Percentiles rank a stretch among this genome's conserved stretches.
Conservation (phyloP, 2,888 invertebrate species). For the Xylota segnis region DNA sequence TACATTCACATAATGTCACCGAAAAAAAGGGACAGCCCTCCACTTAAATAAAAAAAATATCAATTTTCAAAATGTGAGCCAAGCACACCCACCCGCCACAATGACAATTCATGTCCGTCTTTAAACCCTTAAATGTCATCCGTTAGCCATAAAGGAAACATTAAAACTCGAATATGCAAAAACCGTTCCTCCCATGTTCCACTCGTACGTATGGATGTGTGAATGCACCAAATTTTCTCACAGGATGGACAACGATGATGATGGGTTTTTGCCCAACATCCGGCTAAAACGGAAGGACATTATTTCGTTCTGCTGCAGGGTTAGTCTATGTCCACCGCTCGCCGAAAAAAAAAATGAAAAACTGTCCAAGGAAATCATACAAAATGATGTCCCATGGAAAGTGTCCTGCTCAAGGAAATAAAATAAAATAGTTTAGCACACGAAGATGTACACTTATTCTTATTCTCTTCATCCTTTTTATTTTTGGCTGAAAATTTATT, state of each 20-base stretch:
- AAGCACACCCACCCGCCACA: background rate
- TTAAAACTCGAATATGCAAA: slow-evolving; percentile 66
- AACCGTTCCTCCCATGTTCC: slow-evolving; percentile 29
- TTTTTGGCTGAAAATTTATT: slow-evolving; percentile 55
- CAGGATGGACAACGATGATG: slow-evolving; percentile 62
- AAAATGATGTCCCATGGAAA: slow-evolving; percentile 51
- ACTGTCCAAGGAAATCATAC: slow-evolving; percentile 56
- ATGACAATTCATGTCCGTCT: slow-evolving; percentile 34
- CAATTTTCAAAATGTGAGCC: slow-evolving; percentile 25
- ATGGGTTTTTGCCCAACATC: slow-evolving; percentile 53
- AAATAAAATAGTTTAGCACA: slow-evolving; percentile 67
- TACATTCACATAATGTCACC: slow-evolving; percentile 1
- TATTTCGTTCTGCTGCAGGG: slow-evolving; percentile 50
- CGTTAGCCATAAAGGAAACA: slow-evolving; percentile 68
- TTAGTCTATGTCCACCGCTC: slow-evolving; percentile 40
- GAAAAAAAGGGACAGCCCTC: slow-evolving; percentile 11
- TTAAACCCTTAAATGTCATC: slow-evolving; percentile 65
- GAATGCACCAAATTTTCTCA: slow-evolving; percentile 43
- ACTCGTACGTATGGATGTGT: slow-evolving; percentile 4
- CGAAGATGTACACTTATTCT: slow-evolving; percentile 32
- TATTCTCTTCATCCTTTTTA: slow-evolving; percentile 13
- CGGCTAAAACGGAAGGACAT: slow-evolving; percentile 67
- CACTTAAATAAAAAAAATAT: slow-evolving; percentile 20
- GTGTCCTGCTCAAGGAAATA: slow-evolving; percentile 60
- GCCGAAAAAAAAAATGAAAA: background rate